These are phyloP conservation scores for Horisme vitalbata DNA, from an alignment of 2,888 invertebrate genomes.

Conservation along the genomic window DNA sequence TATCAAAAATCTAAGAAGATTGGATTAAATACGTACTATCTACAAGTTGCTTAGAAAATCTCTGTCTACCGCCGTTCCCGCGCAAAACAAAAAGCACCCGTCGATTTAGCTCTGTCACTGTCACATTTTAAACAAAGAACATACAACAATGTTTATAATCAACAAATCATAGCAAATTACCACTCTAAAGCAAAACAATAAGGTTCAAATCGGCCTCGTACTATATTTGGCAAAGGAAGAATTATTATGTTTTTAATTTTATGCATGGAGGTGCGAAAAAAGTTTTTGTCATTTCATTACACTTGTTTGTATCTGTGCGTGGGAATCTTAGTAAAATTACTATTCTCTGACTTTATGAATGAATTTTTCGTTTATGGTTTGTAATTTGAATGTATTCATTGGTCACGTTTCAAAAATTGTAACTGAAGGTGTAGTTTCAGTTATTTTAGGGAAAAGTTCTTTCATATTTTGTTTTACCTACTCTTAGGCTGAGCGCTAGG, in stretches of 20 bases:
- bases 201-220: background rate
- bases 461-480: no score
- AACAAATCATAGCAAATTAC: background rate
- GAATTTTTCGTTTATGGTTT: slow-evolving; percentile 23
- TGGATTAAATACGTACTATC: background rate
- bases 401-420: slow-evolving; percentile 19
- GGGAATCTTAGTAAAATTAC: slow-evolving; percentile 28
- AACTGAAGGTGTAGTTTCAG: no score
- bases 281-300: slow-evolving; percentile 24
- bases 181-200: background rate
- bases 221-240: background rate
- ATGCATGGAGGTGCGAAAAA: slow-evolving; percentile 29
- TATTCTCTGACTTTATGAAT: slow-evolving; percentile 27
- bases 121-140: slow-evolving; percentile 33
- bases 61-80: slow-evolving; percentile 20
- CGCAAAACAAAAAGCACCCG: slow-evolving; percentile 35
- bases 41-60: slow-evolving; percentile 1
- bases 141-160: background rate
- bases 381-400: slow-evolving; percentile 25
- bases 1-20: no score
- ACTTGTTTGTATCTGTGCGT: slow-evolving; percentile 32
- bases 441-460: no score
- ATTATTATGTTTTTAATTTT: slow-evolving; percentile 21
- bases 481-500: no score
- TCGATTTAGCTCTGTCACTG: slow-evolving; percentile 35